Evolutionary conservation across 2,888 invertebrate species (phyloP), one percentile per base, ranked within the genome.

Genomic region (Drepanosiphum platanoidis): DNA sequence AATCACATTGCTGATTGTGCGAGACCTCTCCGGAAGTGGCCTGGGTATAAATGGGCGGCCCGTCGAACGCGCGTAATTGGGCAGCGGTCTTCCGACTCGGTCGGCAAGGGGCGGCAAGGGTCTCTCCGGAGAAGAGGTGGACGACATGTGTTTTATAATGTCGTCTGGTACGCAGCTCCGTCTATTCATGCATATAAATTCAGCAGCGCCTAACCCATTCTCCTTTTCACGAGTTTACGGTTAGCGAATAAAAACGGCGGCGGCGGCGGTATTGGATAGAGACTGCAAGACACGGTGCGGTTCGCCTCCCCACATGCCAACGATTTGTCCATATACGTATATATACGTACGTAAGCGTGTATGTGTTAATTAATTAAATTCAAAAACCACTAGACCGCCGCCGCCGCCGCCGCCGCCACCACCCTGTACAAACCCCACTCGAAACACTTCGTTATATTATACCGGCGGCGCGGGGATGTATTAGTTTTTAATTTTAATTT

Each of bases 331-430:
- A 18, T 80, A 32, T 32, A 42, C 52, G 22, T 34, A n/a, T 15
- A 30, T 58, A 13, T 52, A 22, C 15, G 18, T 27, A 52, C 8
- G 30, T 18, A 18, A 3, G 78, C 46, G 64, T 22, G 64, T n/a
- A 9, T n/a, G 46, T 79, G 68, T 70, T 75, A 75, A 75, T 84
- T 84, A 84, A 84, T 84, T 84, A 52, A 84, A 84, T 68, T 68
- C 66, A 66, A 84, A 75, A 68, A 75, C 75, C 75, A 75, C 83
- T 83, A 74, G 72, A 83, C 82, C 64, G 42, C 72, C 42, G 42
- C 72, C 66, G 36, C 34, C 27, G 32, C 39, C 11, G n/a, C 82
- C 64, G 42, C 72, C 42, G 42, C 72, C 66, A 52, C 34, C 27
- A 42, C 39, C 11, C 71, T 61, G 32, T 72, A 27, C 32, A 39